Base-by-base conservation (phyloP, 2,113 vertebrate genomes). In the Saguinus midas region DNA sequence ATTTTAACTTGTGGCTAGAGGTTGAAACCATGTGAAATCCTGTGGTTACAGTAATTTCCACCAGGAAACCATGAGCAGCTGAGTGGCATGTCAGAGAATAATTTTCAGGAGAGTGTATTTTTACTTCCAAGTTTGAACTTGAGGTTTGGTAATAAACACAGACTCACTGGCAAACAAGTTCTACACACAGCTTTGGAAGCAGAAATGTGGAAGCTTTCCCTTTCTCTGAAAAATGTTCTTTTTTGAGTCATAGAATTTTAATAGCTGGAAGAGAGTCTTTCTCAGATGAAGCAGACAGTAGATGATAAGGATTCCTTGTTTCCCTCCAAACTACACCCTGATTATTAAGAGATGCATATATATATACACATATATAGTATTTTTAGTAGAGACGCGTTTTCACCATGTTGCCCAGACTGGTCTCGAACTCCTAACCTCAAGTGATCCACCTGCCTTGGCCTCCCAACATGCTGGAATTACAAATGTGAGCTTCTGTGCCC, bases 1-100 rank as follows among this genome's bases (percentile, higher is more conserved):
- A 89, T 87, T 85, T 96, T 70, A 85, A 78, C 66, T 93, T 97
- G 95, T 82, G 95, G 90, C 76, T 95, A 43, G 92, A 96, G 73
- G 85, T 86, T 64, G 68, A 89, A 96, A 93, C 87, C 81, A 29
- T 75, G 58, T 0, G 1, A 92, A 94, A 96, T 92, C 18, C 90
- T 81, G 90, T 92, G 95, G 96, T 94, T 76, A 64, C 21, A 72
- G 61, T 37, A 1, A 97, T 97, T 91, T 89, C 73, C 87, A 90
- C 32, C 64, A 93, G 96, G 81, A 98, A 96, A 91, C 72, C 35
- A 32, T 43, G 48, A 91, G 40, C 35, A 37, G 5, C n/a, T 0
- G 21, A 50, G 25, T 55, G 76, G 57, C 20, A 37, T 81, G 23
- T 57, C 58, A 64, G 80, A 73, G 14, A 45, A 75, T 32, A 27